Base-by-base conservation (phyloP, 2,888 invertebrate genomes). In the Callinectes sapidus region DNA sequence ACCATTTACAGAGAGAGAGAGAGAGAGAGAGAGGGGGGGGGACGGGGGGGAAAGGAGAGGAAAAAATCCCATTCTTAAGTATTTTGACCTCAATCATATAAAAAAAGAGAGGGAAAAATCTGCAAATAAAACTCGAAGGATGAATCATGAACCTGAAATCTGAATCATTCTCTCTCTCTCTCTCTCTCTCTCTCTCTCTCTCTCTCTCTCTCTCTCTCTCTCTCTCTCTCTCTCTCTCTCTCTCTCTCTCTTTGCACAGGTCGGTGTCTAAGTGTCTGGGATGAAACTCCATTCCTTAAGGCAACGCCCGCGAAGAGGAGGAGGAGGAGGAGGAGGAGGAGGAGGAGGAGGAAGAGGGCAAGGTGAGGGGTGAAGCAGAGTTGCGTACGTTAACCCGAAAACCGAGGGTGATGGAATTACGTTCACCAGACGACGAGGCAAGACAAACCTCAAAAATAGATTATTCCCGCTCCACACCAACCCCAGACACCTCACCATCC, bases 161-260 rank as follows among this genome's bases (percentile, higher is more conserved):
- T 32, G 81, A 35, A 35, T 81, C 81, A 16, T 81, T 81, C 32
- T 81, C 81, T 81, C 81, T 81, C 35, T 81, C 81, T 81, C 81
- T 81, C 81, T 81, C 81, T 81, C 81, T 71, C 71, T 71, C 71
- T 35, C 81, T 35, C 81, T 81, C 71, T 71, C 66, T 71, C 66
- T 66, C 66, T 71, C 66, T 71, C 66, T 71, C 66, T 71, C 66
- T 71, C 66, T n/a, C n/a, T 71, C 71, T 35, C 81, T 35, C 81
- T 81, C 71, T 81, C 32, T 81, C 81, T 81, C 81, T 81, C 35
- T 81, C 81, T 81, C 81, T 81, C 81, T 81, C 81, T 81, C 81
- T 71, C 71, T 71, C 71, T 35, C 81, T 35, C 81, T 81, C 71
- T n/a, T n/a, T n/a, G n/a, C 81, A n/a, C 18, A 18, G 35, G 81